Conservation (phyloP, 2,888 invertebrate species). For the Gortyna flavago region DNA sequence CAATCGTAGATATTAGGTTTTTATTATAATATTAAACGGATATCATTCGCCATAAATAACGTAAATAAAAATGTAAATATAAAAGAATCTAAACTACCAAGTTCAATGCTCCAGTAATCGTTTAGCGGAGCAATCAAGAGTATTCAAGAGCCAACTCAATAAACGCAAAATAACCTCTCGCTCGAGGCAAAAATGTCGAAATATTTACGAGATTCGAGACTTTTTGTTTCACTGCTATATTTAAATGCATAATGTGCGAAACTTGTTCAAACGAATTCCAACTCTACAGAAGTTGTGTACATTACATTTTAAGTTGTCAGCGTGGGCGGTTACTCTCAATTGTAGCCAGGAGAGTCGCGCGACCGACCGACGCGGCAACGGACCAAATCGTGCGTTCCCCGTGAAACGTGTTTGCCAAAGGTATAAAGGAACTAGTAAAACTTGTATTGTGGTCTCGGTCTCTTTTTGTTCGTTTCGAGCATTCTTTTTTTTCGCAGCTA, state of each 20-base stretch:
- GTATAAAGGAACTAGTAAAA: constrained; percentile 85
- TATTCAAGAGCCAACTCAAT: constrained; percentile 82
- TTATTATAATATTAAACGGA: constrained; percentile 41
- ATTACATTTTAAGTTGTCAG: constrained; percentile 75
- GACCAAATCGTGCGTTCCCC: constrained; percentile 82
- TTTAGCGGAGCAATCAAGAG: constrained; percentile 80
- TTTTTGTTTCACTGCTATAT: constrained; percentile 82
- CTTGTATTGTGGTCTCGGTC: constrained; percentile 78
- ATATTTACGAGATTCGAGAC: constrained; percentile 83
- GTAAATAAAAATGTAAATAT: constrained; percentile 58
- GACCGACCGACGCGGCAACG: too few species aligned
- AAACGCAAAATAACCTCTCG: constrained; percentile 84
- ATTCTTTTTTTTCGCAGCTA: constrained; percentile 65
- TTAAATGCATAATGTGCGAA: constrained; percentile 74
- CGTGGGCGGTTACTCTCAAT: constrained; percentile 74
- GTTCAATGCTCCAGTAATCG: constrained; percentile 85
- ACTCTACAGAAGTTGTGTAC: constrained; percentile 74
- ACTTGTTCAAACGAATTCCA: constrained; percentile 73
- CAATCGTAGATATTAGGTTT: constrained; percentile 37
- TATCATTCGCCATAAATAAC: constrained; percentile 62
- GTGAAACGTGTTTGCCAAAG: constrained; percentile 83
- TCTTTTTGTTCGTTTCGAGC: constrained; percentile 71
- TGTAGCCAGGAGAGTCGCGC: constrained; percentile 68
- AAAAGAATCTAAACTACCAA: constrained; percentile 73
- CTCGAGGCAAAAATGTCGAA: constrained; percentile 83